These are phyloP conservation scores for Sparus aurata DNA, from an alignment of 2,797 vertebrate genomes.

Conservation along the genomic window DNA sequence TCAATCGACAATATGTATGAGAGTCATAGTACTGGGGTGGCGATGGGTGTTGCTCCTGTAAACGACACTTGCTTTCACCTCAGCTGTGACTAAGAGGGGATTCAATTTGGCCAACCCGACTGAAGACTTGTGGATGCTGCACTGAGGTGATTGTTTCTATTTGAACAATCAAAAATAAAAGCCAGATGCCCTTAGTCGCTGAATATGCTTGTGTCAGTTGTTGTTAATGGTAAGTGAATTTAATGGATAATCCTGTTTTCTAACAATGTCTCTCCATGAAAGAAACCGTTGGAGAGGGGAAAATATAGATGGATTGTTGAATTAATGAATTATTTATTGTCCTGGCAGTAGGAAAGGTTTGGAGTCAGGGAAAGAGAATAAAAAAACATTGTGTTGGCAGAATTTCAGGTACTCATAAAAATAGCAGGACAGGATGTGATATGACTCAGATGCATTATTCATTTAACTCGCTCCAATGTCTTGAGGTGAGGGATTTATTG, in stretches of 20 bases:
- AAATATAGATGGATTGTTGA: slow-evolving; percentile 46
- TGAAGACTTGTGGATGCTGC: background rate
- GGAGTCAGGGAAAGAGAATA: slow-evolving; percentile 15
- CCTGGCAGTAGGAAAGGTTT: slow-evolving; percentile 51
- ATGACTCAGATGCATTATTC: slow-evolving; percentile 76
- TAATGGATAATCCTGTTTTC: slow-evolving; percentile 41
- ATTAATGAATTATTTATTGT: slow-evolving; percentile 69
- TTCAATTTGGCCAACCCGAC: slow-evolving; percentile 5
- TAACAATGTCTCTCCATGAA: slow-evolving; percentile 38
- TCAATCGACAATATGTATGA: slow-evolving; percentile 41
- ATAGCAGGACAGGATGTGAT: slow-evolving; percentile 70
- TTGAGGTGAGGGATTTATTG: slow-evolving; percentile 77
- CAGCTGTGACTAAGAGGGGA: background rate
- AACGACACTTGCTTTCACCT: slow-evolving; percentile 1
- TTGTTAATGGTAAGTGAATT: slow-evolving; percentile 22
- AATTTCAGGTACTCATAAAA: slow-evolving; percentile 75
- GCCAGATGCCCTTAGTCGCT: slow-evolving; percentile 26
- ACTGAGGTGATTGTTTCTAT: slow-evolving; percentile 8
- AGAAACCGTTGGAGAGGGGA: slow-evolving; percentile 36
- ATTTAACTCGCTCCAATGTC: slow-evolving; percentile 67
- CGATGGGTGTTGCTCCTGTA: slow-evolving; percentile 9
- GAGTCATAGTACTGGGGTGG: slow-evolving; percentile 29
- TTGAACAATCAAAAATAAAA: slow-evolving; percentile 19
- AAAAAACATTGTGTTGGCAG: slow-evolving; percentile 70
- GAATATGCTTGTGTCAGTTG: slow-evolving; percentile 19